Evolutionary conservation across 2,113 vertebrate species (phyloP).

Genomic region (Lampris incognitus): DNA sequence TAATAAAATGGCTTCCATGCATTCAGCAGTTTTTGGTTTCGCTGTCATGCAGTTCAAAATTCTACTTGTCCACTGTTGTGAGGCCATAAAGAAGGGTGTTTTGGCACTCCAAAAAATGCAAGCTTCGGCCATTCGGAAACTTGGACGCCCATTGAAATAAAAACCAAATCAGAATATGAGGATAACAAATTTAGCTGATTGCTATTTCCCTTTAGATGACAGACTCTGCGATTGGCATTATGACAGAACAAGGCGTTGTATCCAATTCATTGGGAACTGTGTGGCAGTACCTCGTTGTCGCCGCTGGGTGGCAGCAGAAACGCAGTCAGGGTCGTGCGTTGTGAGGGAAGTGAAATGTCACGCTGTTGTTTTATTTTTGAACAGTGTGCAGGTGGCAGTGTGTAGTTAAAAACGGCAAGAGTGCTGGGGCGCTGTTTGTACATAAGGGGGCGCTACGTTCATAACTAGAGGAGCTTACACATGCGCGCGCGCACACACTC

Average conservation of each 20-base stretch:
- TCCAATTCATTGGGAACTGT: background rate
- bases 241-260: background rate
- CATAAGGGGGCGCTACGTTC: conserved; percentile 51
- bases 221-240: background rate
- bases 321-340: no score
- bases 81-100: no score
- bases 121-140: no score
- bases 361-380: background rate
- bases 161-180: no score
- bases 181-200: no score
- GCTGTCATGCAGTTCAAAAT: background rate
- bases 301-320: conserved; percentile 46
- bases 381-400: conserved; percentile 48
- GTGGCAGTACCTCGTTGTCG: background rate
- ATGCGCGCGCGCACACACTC: background rate
- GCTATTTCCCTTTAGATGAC: no score
- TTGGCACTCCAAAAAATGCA: no score
- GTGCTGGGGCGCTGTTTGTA: background rate
- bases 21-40: background rate
- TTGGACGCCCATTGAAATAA: no score
- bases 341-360: no score
- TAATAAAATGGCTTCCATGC: no score
- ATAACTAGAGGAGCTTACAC: background rate
- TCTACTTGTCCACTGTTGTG: background rate
- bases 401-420: conserved; percentile 18